phyloP scores from a whole-genome alignment of 2,888 invertebrate genomes.

The Phalera bucephala region DNA sequence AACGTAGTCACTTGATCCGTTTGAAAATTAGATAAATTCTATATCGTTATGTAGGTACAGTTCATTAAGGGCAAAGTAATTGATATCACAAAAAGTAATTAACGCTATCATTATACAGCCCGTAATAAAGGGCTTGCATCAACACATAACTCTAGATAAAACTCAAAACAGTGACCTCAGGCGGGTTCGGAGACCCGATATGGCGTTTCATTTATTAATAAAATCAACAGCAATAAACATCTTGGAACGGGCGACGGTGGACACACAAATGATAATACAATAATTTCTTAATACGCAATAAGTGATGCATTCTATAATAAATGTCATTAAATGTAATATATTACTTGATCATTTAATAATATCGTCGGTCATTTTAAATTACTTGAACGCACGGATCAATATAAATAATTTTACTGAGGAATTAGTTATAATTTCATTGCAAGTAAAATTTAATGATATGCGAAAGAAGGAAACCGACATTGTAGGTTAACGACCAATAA shows the following conservation, averaged over 20 bases:
- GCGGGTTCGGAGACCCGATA: constrained; percentile 44
- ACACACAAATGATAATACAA: constrained; percentile 21
- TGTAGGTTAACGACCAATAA: constrained; percentile 1
- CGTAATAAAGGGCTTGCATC: constrained; percentile 16
- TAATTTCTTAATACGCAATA: constrained; percentile 28
- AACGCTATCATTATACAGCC: constrained; percentile 15
- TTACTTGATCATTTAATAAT: too few species aligned
- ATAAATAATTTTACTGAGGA: too few species aligned
- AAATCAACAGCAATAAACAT: constrained; percentile 33
- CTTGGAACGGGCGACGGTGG: constrained; percentile 22
- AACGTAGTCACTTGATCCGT: neutral
- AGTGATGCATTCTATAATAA: too few species aligned
- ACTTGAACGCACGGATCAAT: too few species aligned
- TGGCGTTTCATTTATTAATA: constrained; percentile 34
- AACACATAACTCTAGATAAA: constrained; percentile 37
- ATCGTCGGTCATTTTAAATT: too few species aligned
- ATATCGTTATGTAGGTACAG: neutral
- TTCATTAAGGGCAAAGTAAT: constrained; percentile 5
- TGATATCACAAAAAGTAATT: constrained; percentile 11
- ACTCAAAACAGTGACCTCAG: constrained; percentile 41
- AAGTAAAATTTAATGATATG: too few species aligned
- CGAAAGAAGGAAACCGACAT: too few species aligned
- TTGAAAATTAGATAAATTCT: neutral
- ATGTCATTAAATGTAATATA: too few species aligned
- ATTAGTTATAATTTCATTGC: too few species aligned